phyloP scores from a whole-genome alignment of 53 echinoderm and acorn worm species.

The Mesocentrotus franciscanus region DNA sequence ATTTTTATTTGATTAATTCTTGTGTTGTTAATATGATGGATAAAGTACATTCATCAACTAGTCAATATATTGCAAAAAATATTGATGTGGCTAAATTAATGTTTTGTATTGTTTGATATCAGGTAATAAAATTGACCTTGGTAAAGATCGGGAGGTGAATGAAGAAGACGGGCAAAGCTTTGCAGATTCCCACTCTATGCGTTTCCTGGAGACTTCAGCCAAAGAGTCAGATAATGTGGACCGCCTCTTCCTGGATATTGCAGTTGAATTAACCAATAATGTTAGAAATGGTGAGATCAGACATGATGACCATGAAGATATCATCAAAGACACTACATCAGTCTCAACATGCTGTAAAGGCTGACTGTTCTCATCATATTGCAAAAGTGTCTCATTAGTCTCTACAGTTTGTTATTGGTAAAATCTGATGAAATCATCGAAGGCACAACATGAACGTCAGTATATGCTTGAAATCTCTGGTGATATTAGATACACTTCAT shows the following conservation, averaged over 20 bases:
- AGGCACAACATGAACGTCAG: not conserved
- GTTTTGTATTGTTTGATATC: not conserved
- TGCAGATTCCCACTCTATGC: slow-evolving; percentile 91
- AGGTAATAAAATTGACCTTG: slow-evolving; percentile 97
- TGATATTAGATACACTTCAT: not conserved
- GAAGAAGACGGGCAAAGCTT: slow-evolving; percentile 87
- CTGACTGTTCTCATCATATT: not conserved
- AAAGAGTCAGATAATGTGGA: slow-evolving; percentile 99
- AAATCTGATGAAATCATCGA: not conserved
- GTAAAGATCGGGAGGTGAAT: slow-evolving; percentile 86
- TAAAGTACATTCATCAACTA: not conserved
- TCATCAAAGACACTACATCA: slow-evolving; percentile 80
- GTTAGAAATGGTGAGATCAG: slow-evolving; percentile 93
- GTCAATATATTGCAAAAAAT: not conserved
- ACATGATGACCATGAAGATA: slow-evolving; percentile 75
- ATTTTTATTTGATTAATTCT: not conserved
- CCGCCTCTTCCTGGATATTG: slow-evolving; percentile 93
- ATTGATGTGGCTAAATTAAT: not conserved
- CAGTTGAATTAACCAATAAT: slow-evolving; percentile 94
- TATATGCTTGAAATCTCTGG: not conserved
- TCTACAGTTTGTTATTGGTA: not conserved
- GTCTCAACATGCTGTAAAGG: slow-evolving; percentile 81
- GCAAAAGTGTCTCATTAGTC: too few relatives aligned
- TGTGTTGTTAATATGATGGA: not conserved
- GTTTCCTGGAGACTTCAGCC: slow-evolving; percentile 95